Base-by-base conservation (phyloP, 2,888 invertebrate species). In the Netelia fuscicornis region DNA sequence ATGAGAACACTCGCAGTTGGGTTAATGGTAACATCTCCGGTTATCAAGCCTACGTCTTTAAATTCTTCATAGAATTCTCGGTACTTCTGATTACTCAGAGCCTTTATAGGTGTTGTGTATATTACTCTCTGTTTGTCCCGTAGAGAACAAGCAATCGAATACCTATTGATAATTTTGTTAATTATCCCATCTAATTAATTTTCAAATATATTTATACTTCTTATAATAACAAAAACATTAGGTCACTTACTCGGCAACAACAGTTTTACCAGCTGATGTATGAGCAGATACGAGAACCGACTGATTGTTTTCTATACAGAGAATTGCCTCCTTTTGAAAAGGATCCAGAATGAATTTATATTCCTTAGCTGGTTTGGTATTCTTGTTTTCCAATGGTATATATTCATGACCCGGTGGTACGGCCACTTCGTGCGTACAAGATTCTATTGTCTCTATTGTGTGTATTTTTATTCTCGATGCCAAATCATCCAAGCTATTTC, bases 61-160 rank as follows among this genome's bases (percentile, higher is more conserved):
- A 99, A 99, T 94, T 99, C 98, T 92, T 99, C 99, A 85, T 97
- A 97, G 93, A 99, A 98, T 93, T 99, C 99, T 87, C 99, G 95
- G 94, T 98, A 99, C 93, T 99, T 99, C 94, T 99, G 99, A 95
- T 99, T 99, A 89, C 99, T 99, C 62, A 99, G 94, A 0, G 99
- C 99, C 94, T 99, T 99, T 89, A 99, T 99, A 0, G 99, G 99
- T 10, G 99, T 99, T 13, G 99, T 99, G 94, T 99, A 99, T 90
- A 99, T 99, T 0, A 99, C 99, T 89, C 99, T 95, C 94, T 99
- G 99, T 91, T 99, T 98, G 89, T 97, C 97, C 87, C 97, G 96
- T 77, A 99, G 94, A 0, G 99, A 99, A 92, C 98, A 96, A 0
- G 99, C 99, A 92, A 99, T 98, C 0, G 99, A 98, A 95, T 99